Evolutionary conservation across 2,888 invertebrate genomes (phyloP), one percentile per base, ranked within the genome.

Genomic region (Dasysyrphus albostriatus): DNA sequence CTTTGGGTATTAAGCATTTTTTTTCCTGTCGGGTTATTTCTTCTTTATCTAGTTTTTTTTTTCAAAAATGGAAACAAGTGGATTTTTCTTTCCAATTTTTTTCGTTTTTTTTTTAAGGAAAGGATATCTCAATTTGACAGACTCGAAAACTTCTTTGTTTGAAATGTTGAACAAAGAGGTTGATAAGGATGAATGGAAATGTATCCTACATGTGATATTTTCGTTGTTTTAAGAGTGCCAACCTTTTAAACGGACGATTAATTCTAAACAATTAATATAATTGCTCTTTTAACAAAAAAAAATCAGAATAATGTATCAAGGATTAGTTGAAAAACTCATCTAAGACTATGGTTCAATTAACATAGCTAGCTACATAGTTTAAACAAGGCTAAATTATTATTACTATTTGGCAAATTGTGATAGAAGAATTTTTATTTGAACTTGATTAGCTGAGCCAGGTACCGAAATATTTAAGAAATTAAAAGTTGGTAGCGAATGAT

Each of bases 41-140:
- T 34, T 7, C 16, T 19, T 44, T 56, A 49, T 12, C 61, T 63
- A 32, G 8, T 37, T 19, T 32, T 8, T 49, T 51, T 37, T 51
- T 39, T 24, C 24, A 24, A 24, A 24, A 59, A 84, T 59, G 74
- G 78, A 78, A 82, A 83, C 87, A 87, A 87, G 83, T 83, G 83
- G 78, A 75, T 78, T 73, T 51, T 37, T 7, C 16, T 29, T 63
- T 67, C n/a, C 12, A 56, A 34, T 4, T 56, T 4, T 58, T 58
- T 0, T 10, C 34, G 16, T 58, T 37, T 59, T 61, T 7, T 42
- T 37, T 70, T 61, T 56, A 29, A 5, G 9, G 47, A 59, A 44
- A 79, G 87, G 87, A 87, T 79, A 67, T 79, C 83, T 87, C 75
- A 72, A 87, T 87, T 75, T 51, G 51, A 67, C 47, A 51, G 69